Percentiles rank a stretch among this genome's conserved stretches.
Evolutionary conservation across 2,113 vertebrate genomes (phyloP).

Genomic region (Macrotus californicus): DNA sequence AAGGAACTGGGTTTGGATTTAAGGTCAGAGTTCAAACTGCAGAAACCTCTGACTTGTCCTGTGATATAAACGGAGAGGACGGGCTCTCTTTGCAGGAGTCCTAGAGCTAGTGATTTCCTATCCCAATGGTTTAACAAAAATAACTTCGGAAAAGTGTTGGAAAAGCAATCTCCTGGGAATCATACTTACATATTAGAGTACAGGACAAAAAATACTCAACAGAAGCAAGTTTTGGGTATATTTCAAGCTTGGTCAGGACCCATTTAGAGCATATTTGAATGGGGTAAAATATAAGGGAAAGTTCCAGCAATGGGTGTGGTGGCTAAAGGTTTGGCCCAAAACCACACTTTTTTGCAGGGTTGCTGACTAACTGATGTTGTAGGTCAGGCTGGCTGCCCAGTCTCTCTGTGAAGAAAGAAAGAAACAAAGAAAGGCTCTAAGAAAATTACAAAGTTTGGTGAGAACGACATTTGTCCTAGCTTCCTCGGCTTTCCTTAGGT

Average conservation of each 20-base stretch:
- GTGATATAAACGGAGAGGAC: not conserved
- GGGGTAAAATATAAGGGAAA: not conserved
- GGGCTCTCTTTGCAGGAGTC: not conserved
- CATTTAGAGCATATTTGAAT: not conserved
- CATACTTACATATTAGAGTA: not conserved
- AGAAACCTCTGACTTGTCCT: not conserved
- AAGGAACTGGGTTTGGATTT: not conserved
- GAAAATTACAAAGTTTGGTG: not conserved
- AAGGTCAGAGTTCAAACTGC: not conserved
- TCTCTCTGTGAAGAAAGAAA: not conserved
- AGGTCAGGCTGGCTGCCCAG: not conserved
- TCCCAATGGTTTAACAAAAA: not conserved
- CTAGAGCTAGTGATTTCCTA: not conserved
- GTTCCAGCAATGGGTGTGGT: slow-evolving; percentile 38
- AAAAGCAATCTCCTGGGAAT: not conserved
- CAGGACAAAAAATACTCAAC: not conserved
- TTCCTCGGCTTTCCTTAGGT: not conserved
- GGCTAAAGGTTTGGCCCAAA: not conserved
- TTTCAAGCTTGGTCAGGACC: not conserved
- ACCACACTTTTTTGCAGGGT: not conserved
- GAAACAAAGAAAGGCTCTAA: not conserved
- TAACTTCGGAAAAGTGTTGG: not conserved
- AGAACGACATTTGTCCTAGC: not conserved
- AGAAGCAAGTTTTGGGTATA: not conserved
- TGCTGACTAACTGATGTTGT: slow-evolving; percentile 37